Conservation (phyloP, 2,888 invertebrate genomes). For the Drosophila differens region DNA sequence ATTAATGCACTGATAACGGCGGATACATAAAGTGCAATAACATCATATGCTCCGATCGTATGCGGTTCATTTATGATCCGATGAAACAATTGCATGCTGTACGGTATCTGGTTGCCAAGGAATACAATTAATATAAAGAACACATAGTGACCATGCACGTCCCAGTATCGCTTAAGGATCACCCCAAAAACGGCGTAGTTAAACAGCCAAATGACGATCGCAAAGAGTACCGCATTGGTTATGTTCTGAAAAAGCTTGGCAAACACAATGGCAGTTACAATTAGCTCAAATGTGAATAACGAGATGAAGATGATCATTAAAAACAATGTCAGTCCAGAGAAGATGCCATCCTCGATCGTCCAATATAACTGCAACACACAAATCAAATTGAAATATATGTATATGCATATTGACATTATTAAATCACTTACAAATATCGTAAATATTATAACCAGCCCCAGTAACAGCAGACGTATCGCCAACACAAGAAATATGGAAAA, state of each 20-base stretch:
- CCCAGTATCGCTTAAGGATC: conserved; percentile 58
- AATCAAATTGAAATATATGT: not conserved
- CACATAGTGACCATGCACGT: conserved; percentile 40
- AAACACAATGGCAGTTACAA: conserved; percentile 66
- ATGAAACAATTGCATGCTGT: conserved; percentile 61
- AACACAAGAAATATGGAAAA: conserved; percentile 60
- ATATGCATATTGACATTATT: not conserved
- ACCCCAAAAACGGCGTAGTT: conserved; percentile 71
- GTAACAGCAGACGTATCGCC: conserved; percentile 58
- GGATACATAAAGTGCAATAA: conserved; percentile 39
- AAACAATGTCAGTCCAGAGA: conserved; percentile 13
- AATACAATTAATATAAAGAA: conserved; percentile 62
- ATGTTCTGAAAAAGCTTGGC: conserved; percentile 52
- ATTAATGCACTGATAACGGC: conserved; percentile 30
- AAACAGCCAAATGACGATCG: conserved; percentile 65
- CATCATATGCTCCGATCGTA: conserved; percentile 11
- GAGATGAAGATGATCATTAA: conserved; percentile 50
- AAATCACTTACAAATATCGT: conserved; percentile 53
- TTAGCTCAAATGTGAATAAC: conserved; percentile 60
- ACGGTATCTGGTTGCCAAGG: conserved; percentile 70
- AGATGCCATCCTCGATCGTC: conserved; percentile 19
- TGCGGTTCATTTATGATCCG: conserved; percentile 28
- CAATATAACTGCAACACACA: conserved; percentile 43
- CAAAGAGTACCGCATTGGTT: conserved; percentile 63
- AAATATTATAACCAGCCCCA: conserved; percentile 53